Base-by-base conservation (phyloP, 1,140 invertebrate genomes). In the Leptonema lineaticorne region DNA sequence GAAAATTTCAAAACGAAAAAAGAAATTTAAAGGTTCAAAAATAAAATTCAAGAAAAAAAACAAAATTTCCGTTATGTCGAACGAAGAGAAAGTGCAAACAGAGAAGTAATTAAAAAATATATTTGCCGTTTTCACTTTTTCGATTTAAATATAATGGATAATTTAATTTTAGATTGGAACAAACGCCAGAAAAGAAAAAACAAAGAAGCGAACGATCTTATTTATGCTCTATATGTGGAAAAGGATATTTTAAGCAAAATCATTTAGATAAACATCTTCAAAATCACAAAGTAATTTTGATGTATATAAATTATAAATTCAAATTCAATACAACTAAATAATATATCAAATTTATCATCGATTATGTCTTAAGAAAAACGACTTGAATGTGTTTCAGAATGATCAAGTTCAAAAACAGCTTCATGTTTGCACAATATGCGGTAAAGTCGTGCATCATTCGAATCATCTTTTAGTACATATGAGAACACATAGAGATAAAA, bases 381-480 rank as follows among this genome's bases (percentile, higher is more conserved):
- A 41, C 37, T 41, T 14, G 16, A 4, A 22, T 67, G 4, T 16
- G 20, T 57, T 63, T 20, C 57, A 60, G 29, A 33, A 59, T 37
- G 56, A 66, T 33, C 9, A 37, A 46, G 16, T 41, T 45, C 27
- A 64, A 33, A 73, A 73, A 18, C 59, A 58, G 14, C 24, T 56
- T 7, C 59, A 69, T 46, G 29, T 30, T 5, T 73, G 71, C 46
- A 45, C 64, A 7, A 66, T 69, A n/a, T 73, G 71, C 53, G 68
- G 60, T 3, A 67, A 69, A 59, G 65, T 73, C 1, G 68, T 73
- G 7, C 28, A 28, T 28, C 62, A 73, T 63, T 73, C 68, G 7
- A 73, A 73, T 62, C 68, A 69, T 60, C 48, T 73, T 7, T 68
- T 65, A 11, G 59, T 66, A 11, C 71, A 73, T 46, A 73, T 73